phyloP scores from a whole-genome alignment of 2,888 invertebrate species.

The Watsonalla binaria region DNA sequence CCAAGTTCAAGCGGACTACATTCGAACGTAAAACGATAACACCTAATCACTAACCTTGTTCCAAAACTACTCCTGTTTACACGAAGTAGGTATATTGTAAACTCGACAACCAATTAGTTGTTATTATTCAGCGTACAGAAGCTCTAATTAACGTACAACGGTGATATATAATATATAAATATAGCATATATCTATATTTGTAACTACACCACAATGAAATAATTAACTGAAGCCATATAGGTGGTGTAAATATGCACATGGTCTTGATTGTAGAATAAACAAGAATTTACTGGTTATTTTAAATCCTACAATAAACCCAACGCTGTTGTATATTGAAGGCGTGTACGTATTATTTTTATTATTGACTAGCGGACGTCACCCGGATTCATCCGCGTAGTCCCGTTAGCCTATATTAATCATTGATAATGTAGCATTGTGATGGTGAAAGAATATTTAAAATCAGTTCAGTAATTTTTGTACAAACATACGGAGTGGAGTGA shows the following conservation, averaged over 20 bases:
- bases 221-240: background rate
- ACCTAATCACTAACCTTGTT: conserved; percentile 7
- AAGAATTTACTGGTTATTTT: too few relatives aligned
- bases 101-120: conserved; percentile 2
- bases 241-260: too few relatives aligned
- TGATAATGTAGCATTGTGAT: too few relatives aligned
- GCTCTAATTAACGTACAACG: conserved; percentile 2
- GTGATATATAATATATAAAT: background rate
- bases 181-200: background rate
- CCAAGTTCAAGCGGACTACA: conserved; percentile 4
- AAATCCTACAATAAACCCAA: too few relatives aligned
- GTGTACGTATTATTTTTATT: too few relatives aligned
- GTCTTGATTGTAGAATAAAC: background rate
- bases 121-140: conserved; percentile 3
- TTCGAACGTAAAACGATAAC: conserved; percentile 3
- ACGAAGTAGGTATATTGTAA: background rate
- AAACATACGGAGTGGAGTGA: too few relatives aligned
- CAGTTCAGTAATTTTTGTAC: too few relatives aligned
- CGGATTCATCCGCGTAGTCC: too few relatives aligned
- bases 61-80: conserved; percentile 4
- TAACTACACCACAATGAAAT: background rate
- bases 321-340: too few relatives aligned
- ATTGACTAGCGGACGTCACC: too few relatives aligned
- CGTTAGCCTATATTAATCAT: too few relatives aligned
- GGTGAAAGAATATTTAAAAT: too few relatives aligned